A percentile compares a stretch with the other conserved stretches of the same genome.
Evolutionary conservation across 2,888 invertebrate genomes (phyloP).

Genomic region (Sussaba pulchella): DNA sequence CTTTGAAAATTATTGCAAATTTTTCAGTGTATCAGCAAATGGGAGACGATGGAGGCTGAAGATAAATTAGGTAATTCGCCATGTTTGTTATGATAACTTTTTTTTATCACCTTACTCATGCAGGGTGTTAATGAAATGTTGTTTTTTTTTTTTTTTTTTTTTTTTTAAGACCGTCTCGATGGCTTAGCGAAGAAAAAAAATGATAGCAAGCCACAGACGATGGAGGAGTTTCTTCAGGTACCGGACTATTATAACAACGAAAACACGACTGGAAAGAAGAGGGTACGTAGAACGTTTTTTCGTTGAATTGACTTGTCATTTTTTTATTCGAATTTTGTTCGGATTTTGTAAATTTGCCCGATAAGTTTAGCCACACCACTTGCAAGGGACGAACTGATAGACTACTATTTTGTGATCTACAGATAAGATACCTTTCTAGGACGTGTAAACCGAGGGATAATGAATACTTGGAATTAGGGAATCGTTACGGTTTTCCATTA

Average conservation of each 20-base stretch:
- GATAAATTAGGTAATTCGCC: slow-evolving; percentile 80
- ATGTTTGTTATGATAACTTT: background rate
- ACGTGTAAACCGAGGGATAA: too few relatives aligned
- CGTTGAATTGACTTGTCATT: background rate
- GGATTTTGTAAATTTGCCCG: too few relatives aligned
- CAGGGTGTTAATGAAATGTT: slow-evolving; percentile 7
- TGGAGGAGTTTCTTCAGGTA: slow-evolving; percentile 96
- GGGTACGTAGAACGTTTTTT: slow-evolving; percentile 88
- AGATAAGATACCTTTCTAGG: too few relatives aligned
- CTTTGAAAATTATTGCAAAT: slow-evolving; percentile 34
- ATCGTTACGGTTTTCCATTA: too few relatives aligned
- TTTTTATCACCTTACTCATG: background rate
- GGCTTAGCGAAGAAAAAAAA: slow-evolving; percentile 92
- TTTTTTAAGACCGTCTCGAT: slow-evolving; percentile 93
- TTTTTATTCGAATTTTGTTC: background rate
- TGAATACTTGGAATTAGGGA: too few relatives aligned
- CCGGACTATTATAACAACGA: slow-evolving; percentile 89
- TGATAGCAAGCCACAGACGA: slow-evolving; percentile 87
- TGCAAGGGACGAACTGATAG: too few relatives aligned
- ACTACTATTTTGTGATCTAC: too few relatives aligned
- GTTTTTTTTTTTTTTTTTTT: slow-evolving; percentile 72
- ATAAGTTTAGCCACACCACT: too few relatives aligned
- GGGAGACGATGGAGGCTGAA: slow-evolving; percentile 83
- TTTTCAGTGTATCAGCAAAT: slow-evolving; percentile 81
- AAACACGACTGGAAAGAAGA: slow-evolving; percentile 92